A percentile compares a stretch with the other conserved stretches of the same genome.
Evolutionary conservation across 2,797 vertebrate genomes (phyloP).

Genomic region (Enteromius mattozi): DNA sequence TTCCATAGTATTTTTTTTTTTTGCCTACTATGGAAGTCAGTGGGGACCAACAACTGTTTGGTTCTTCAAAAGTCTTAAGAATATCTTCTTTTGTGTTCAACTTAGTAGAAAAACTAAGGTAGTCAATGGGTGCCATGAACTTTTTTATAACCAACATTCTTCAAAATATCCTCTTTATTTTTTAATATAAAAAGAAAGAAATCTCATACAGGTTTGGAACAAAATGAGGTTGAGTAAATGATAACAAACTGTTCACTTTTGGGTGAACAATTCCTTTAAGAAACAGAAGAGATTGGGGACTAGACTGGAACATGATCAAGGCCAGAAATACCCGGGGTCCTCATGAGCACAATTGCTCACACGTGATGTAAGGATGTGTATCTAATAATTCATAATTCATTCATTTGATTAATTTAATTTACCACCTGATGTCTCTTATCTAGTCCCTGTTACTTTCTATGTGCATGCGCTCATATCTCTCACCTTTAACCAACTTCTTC

Average conservation of each 20-base stretch:
- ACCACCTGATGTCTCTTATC: not conserved
- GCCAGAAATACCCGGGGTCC: not conserved
- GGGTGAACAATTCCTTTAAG: not conserved
- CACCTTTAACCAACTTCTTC: conserved; percentile 22
- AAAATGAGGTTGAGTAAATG: too few species aligned
- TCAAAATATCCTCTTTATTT: too few species aligned
- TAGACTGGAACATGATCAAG: not conserved
- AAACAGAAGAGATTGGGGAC: not conserved
- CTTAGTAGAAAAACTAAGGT: too few species aligned
- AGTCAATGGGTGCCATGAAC: too few species aligned
- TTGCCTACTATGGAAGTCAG: not conserved
- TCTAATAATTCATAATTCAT: conserved; percentile 1
- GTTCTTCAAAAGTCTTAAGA: not conserved
- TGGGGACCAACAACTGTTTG: not conserved
- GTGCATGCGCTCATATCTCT: not conserved
- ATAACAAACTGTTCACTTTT: not conserved
- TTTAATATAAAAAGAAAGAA: too few species aligned
- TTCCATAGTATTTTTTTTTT: not conserved
- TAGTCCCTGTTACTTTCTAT: not conserved
- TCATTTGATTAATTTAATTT: not conserved
- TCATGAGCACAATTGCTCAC: not conserved
- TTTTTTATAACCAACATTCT: too few species aligned
- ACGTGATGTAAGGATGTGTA: not conserved
- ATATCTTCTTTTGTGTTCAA: too few species aligned
- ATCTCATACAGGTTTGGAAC: not conserved